These are phyloP conservation scores for Synanthedon vespiformis DNA, from an alignment of 2,888 invertebrate species.

Conservation along the genomic window DNA sequence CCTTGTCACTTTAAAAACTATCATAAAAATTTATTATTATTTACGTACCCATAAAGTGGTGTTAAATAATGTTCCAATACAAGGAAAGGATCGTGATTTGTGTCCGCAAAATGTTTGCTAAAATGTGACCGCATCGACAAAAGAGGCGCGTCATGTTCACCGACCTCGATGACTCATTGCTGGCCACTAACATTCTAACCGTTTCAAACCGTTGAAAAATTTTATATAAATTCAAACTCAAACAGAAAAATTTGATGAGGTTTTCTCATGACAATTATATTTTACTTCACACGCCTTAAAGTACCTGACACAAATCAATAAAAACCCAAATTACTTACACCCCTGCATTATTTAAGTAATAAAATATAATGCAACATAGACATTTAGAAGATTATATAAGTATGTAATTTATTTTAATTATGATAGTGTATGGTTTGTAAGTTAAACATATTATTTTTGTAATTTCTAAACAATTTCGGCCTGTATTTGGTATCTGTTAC, in stretches of 20 bases:
- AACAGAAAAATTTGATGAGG: no score
- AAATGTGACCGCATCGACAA: slow-evolving; percentile 21
- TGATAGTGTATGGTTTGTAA: no score
- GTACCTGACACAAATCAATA: no score
- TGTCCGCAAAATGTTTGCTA: slow-evolving; percentile 16
- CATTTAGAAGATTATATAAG: no score
- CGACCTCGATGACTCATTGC: slow-evolving; percentile 49
- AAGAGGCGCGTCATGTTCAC: slow-evolving; percentile 30
- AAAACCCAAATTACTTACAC: no score
- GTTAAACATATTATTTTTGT: no score
- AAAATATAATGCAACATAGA: no score
- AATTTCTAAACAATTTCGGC: no score
- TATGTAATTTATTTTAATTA: no score
- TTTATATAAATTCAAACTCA: slow-evolving; percentile 19
- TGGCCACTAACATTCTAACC: slow-evolving; percentile 9
- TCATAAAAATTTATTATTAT: not conserved
- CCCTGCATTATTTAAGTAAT: no score
- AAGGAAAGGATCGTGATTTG: slow-evolving; percentile 10
- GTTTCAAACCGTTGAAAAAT: slow-evolving; percentile 28
- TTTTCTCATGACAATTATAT: not conserved
- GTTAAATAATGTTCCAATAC: slow-evolving; percentile 7
- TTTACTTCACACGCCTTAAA: no score
- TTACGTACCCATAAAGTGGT: not conserved
- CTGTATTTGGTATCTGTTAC: no score
- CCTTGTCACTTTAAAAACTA: not conserved